These are phyloP conservation scores for Sternotherus odoratus DNA, from an alignment of 2,797 vertebrate species.

Conservation along the genomic window DNA sequence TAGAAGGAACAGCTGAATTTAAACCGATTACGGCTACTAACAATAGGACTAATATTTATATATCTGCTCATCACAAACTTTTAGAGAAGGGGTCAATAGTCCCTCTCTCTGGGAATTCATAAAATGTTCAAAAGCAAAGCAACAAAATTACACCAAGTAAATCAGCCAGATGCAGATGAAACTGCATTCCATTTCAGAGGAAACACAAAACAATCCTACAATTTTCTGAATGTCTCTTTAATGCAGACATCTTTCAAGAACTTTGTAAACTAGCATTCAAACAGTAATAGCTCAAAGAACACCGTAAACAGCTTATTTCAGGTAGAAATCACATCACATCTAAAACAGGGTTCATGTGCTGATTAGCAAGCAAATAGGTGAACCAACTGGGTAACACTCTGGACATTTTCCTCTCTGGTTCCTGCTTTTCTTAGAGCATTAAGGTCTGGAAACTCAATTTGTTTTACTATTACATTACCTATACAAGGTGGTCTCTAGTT, in stretches of 20 bases:
- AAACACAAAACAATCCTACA: constrained; percentile 65
- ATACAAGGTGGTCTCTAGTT: constrained; percentile 44
- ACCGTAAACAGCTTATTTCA: constrained; percentile 70
- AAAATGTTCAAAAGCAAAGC: constrained; percentile 56
- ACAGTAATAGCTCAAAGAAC: constrained; percentile 39
- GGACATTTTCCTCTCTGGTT: constrained; percentile 40
- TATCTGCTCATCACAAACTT: constrained; percentile 36
- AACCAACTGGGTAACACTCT: constrained; percentile 48
- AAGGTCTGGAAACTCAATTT: constrained; percentile 63
- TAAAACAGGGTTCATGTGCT: constrained; percentile 57
- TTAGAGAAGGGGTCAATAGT: constrained; percentile 36
- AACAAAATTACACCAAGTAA: constrained; percentile 62
- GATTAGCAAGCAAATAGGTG: constrained; percentile 52
- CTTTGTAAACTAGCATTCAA: constrained; percentile 56
- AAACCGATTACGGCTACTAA: constrained; percentile 16
- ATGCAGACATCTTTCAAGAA: constrained; percentile 55
- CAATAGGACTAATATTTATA: not conserved
- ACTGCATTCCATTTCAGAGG: constrained; percentile 62
- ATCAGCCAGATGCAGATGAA: constrained; percentile 62
- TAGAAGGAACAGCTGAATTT: constrained; percentile 29
- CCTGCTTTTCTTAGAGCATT: constrained; percentile 63
- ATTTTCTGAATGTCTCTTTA: constrained; percentile 61
- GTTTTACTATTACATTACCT: constrained; percentile 54
- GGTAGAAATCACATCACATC: constrained; percentile 61
- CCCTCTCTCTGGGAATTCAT: constrained; percentile 27